Percentiles rank a stretch among this genome's conserved stretches.
Conservation (phyloP, 2,113 vertebrate species). For the Hyaena hyaena region DNA sequence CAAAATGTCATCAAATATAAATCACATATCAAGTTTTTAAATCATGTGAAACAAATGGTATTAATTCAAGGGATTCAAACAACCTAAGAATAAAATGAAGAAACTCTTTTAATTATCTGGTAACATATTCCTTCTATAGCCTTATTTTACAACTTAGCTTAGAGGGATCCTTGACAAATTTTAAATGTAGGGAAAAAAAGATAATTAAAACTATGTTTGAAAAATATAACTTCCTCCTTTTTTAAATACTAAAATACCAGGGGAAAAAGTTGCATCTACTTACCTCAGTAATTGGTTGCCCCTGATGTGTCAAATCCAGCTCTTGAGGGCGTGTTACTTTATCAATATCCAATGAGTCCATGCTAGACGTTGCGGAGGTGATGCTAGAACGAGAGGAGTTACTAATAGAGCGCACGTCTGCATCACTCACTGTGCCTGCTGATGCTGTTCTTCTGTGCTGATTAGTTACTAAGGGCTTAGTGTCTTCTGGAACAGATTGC, state of each 20-base stretch:
- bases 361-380: constrained; percentile 96
- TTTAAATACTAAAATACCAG: constrained; percentile 28
- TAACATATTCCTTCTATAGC: neutral
- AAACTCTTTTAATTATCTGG: constrained; percentile 11
- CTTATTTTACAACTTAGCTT: constrained; percentile 47
- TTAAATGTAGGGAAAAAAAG: constrained; percentile 30
- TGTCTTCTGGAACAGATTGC: constrained; percentile 89
- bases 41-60: constrained; percentile 37
- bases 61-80: constrained; percentile 51
- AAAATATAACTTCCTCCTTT: constrained; percentile 10
- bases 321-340: constrained; percentile 91
- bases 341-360: constrained; percentile 98
- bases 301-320: constrained; percentile 89
- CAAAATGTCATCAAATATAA: neutral
- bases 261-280: neutral
- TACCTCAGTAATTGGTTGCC: constrained; percentile 95
- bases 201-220: constrained; percentile 8
- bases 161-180: constrained; percentile 43
- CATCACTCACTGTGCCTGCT: constrained; percentile 94
- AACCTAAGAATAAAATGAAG: constrained; percentile 37
- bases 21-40: constrained; percentile 50
- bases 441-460: constrained; percentile 95
- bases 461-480: constrained; percentile 85
- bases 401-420: constrained; percentile 91
- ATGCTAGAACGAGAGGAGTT: constrained; percentile 96